These are phyloP conservation scores for Agrochola circellaris DNA, from an alignment of 2,888 invertebrate genomes.

Conservation along the genomic window DNA sequence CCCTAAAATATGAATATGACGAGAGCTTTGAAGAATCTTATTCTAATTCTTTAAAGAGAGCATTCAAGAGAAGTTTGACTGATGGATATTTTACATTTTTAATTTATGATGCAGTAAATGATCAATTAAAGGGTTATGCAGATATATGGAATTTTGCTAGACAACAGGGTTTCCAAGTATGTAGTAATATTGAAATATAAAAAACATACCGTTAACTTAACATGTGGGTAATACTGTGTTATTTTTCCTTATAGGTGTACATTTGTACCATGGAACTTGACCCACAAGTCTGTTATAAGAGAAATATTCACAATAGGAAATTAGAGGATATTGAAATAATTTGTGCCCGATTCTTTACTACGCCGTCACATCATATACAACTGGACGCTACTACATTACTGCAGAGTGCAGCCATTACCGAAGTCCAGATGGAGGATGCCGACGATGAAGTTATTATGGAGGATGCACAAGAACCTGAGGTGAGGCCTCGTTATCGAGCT, in stretches of 20 bases:
- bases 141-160: constrained; percentile 97
- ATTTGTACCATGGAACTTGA: constrained; percentile 97
- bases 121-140: constrained; percentile 94
- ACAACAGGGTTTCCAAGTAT: constrained; percentile 95
- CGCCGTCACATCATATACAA: constrained; percentile 95
- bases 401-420: constrained; percentile 95
- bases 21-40: constrained; percentile 95
- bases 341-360: constrained; percentile 93
- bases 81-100: constrained; percentile 98
- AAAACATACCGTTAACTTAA: not conserved
- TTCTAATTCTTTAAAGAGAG: constrained; percentile 94
- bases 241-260: constrained; percentile 93
- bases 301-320: constrained; percentile 96
- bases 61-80: constrained; percentile 97
- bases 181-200: constrained; percentile 47
- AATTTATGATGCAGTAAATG: constrained; percentile 97
- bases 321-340: constrained; percentile 95
- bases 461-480: constrained; percentile 86
- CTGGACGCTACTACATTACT: constrained; percentile 96
- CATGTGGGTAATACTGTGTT: constrained; percentile 15
- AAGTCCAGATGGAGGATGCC: constrained; percentile 96
- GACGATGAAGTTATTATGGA: constrained; percentile 86
- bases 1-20: constrained; percentile 97
- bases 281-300: constrained; percentile 93
- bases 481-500: constrained; percentile 76